Percentiles rank a stretch among this genome's conserved stretches.
Conservation (phyloP, 2,113 vertebrate genomes). For the Rostratula benghalensis region DNA sequence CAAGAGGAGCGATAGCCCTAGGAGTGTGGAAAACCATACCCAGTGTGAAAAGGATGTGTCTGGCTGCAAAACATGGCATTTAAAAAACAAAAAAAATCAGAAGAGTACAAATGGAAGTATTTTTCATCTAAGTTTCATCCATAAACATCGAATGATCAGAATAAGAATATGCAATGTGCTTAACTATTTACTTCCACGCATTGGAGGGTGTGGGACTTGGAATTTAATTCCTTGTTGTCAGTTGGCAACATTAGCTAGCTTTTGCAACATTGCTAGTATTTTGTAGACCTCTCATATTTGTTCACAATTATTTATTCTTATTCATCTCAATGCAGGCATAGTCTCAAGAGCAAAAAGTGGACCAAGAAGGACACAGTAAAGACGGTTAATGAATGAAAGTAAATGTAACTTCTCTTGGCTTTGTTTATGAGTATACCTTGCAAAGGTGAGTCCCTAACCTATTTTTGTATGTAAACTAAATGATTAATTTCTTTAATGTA, state of each 20-base stretch:
- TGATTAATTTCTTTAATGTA: neutral
- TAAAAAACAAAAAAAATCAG: neutral
- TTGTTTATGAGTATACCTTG: neutral
- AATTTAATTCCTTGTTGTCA: neutral
- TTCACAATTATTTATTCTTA: neutral
- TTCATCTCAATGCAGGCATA: neutral
- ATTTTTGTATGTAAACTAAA: neutral
- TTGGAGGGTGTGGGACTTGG: neutral
- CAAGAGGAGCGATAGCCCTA: neutral
- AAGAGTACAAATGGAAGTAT: neutral
- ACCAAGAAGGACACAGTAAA: neutral
- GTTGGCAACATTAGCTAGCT: neutral
- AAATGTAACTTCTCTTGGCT: neutral
- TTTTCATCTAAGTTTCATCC: neutral
- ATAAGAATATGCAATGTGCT: neutral
- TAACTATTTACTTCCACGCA: neutral
- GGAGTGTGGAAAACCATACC: neutral
- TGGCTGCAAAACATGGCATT: neutral
- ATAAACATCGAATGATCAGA: neutral
- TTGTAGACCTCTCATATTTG: neutral
- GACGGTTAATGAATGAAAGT: neutral
- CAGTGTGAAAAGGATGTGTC: neutral
- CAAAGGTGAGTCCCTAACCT: neutral
- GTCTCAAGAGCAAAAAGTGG: neutral
- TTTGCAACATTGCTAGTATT: neutral